Evolutionary conservation across 1,140 invertebrate genomes (phyloP).

Genomic region (Hycleus cichorii): DNA sequence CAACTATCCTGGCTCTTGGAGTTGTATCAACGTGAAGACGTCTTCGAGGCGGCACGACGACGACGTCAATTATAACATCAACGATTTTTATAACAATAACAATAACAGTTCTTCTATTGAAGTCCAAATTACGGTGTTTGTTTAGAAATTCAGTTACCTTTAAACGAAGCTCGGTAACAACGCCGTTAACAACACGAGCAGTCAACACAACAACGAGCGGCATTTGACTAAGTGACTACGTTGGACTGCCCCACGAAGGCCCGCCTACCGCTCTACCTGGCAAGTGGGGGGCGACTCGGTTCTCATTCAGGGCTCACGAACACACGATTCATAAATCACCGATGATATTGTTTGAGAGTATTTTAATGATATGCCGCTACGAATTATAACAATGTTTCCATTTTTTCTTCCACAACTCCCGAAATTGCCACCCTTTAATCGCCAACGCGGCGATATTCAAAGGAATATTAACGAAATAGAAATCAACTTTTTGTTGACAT

Average conservation of each 20-base stretch:
- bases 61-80: no score
- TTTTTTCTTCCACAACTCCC: no score
- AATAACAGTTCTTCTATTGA: no score
- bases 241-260: slow-evolving; percentile 31
- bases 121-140: no score
- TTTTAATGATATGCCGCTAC: slow-evolving; percentile 25
- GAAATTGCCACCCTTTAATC: no score
- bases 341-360: slow-evolving; percentile 29
- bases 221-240: slow-evolving; percentile 39
- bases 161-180: no score
- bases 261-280: slow-evolving; percentile 38
- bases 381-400: slow-evolving; percentile 8
- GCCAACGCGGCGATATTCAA: no score
- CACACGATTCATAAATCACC: slow-evolving; percentile 37
- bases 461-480: no score
- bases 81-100: no score
- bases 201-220: slow-evolving; percentile 29
- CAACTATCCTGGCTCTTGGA: no score
- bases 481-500: no score
- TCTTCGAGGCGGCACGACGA: background rate
- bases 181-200: slow-evolving; percentile 19
- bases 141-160: no score
- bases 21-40: background rate
- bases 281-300: slow-evolving; percentile 21
- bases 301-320: slow-evolving; percentile 27